A percentile compares a stretch with the other conserved stretches of the same genome.
Conservation (phyloP, 1,140 invertebrate species). For the Anadara kagoshimensis region DNA sequence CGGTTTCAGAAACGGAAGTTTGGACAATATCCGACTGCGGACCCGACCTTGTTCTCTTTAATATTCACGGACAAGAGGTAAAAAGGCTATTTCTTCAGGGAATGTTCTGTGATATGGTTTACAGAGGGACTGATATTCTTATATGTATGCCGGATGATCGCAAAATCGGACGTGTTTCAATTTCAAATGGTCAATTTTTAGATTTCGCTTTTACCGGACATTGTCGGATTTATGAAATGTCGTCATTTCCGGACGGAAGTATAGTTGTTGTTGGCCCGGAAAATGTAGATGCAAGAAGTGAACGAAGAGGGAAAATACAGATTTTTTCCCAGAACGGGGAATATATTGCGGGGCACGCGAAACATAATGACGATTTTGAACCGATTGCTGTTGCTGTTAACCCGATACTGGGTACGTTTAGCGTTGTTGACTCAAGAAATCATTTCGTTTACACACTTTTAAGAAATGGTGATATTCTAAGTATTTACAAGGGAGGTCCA, state of each 20-base stretch:
- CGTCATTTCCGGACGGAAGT: neutral
- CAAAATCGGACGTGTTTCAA: too few relatives aligned
- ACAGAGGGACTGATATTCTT: too few relatives aligned
- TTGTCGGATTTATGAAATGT: neutral
- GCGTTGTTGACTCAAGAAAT: too few relatives aligned
- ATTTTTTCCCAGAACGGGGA: neutral
- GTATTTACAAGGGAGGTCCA: conserved; percentile 1
- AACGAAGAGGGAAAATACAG: neutral
- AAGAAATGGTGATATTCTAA: neutral
- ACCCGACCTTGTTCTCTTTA: too few relatives aligned
- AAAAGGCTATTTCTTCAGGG: too few relatives aligned
- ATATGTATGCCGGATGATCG: too few relatives aligned
- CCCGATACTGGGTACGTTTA: neutral
- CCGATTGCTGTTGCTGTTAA: neutral
- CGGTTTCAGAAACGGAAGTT: too few relatives aligned
- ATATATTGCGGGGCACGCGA: neutral
- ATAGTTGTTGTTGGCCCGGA: neutral
- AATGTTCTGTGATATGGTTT: too few relatives aligned
- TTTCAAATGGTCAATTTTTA: too few relatives aligned
- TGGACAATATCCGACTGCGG: too few relatives aligned
- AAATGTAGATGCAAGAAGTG: neutral
- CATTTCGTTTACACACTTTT: neutral
- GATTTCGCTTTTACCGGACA: too few relatives aligned
- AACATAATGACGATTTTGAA: neutral
- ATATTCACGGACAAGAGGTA: too few relatives aligned